A percentile compares a stretch with the other conserved stretches of the same genome.
phyloP scores from a whole-genome alignment of 2,797 vertebrate genomes.

The Leucoraja ocellata region DNA sequence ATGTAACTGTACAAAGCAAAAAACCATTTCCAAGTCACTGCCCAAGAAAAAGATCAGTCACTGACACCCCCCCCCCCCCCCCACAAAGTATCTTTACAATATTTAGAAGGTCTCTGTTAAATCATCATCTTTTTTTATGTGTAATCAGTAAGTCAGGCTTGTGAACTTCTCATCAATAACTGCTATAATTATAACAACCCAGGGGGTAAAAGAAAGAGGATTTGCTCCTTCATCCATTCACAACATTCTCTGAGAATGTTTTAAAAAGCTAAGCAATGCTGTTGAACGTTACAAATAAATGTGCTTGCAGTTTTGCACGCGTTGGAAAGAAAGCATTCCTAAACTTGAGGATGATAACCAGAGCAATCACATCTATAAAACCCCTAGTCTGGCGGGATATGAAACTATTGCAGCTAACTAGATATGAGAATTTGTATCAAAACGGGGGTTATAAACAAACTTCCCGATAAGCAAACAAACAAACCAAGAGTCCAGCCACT shows the following conservation, averaged over 20 bases:
- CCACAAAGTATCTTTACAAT: not conserved
- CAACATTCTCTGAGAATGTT: not conserved
- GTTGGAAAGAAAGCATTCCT: not conserved
- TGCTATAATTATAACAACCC: conserved; percentile 6
- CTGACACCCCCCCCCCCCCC: not conserved
- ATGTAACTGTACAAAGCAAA: not conserved
- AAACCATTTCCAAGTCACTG: not conserved
- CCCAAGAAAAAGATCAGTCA: not conserved
- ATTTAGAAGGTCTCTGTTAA: not conserved
- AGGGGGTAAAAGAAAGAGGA: not conserved
- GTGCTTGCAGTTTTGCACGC: not conserved
- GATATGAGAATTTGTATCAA: not conserved
- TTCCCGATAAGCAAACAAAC: not conserved
- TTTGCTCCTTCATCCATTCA: not conserved
- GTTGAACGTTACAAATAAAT: not conserved
- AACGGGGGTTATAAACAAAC: not conserved
- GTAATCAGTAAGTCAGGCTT: not conserved
- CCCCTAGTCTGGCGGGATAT: not conserved
- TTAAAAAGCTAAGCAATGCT: not conserved
- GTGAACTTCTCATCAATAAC: not conserved
- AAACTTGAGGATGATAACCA: not conserved
- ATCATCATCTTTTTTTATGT: not conserved
- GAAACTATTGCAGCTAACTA: not conserved
- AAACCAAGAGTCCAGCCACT: not conserved
- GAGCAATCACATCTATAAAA: too few relatives aligned